phyloP scores from a whole-genome alignment of 2,888 invertebrate species.

The Brachypalpus laphriformis region DNA sequence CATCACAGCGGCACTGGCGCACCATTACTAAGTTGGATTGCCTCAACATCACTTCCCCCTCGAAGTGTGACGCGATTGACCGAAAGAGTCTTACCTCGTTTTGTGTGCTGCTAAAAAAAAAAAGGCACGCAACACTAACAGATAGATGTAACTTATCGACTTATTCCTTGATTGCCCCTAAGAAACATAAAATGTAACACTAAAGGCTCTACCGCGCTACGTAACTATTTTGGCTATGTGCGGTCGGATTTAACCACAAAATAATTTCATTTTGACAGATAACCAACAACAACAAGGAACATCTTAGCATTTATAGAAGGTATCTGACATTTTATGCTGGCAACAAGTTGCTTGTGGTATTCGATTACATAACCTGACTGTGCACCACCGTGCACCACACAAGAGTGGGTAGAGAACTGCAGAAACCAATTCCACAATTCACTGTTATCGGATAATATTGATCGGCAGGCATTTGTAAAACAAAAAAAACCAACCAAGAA shows the following conservation, averaged over 20 bases:
- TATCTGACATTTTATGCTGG: constrained; percentile 65
- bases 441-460: constrained; percentile 68
- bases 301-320: constrained; percentile 61
- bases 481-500: constrained; percentile 47
- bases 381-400: not conserved
- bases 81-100: constrained; percentile 45
- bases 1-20: not conserved
- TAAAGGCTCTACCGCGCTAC: constrained; percentile 3
- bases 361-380: constrained; percentile 68
- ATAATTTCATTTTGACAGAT: constrained; percentile 33
- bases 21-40: constrained; percentile 26
- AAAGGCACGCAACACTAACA: constrained; percentile 42
- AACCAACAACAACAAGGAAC: constrained; percentile 6
- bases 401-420: constrained; percentile 49
- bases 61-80: constrained; percentile 62
- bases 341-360: constrained; percentile 60
- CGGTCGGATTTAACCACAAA: constrained; percentile 42
- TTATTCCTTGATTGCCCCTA: constrained; percentile 32
- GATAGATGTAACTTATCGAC: constrained; percentile 57
- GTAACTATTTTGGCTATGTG: constrained; percentile 22
- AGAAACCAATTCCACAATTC: constrained; percentile 67
- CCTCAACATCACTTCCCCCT: constrained; percentile 55
- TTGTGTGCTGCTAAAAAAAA: constrained; percentile 4
- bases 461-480: constrained; percentile 60
- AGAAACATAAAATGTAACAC: constrained; percentile 16